phyloP scores from a whole-genome alignment of 1,140 invertebrate genomes.

The Popillia japonica region DNA sequence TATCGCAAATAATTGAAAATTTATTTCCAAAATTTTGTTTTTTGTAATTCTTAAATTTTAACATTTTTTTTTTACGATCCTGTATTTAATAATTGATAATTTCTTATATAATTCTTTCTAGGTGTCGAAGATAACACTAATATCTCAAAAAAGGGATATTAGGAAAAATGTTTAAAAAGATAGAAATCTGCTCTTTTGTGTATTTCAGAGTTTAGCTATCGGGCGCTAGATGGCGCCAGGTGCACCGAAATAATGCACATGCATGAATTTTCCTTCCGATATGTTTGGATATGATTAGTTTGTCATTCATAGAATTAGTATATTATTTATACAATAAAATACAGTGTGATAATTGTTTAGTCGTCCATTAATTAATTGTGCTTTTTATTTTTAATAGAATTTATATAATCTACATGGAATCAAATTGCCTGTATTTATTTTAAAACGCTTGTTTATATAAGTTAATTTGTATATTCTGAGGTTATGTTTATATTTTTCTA shows the following conservation, averaged over 20 bases:
- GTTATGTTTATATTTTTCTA: slow-evolving; percentile 30
- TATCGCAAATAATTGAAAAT: no score
- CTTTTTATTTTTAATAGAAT: neutral
- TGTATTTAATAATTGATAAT: no score
- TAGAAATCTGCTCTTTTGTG: no score
- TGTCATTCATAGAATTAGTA: neutral
- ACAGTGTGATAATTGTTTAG: neutral
- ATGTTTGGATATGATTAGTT: neutral
- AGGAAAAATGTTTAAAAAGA: no score
- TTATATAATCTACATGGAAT: neutral
- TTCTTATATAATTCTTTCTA: no score
- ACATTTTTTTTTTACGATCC: no score
- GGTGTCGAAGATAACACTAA: no score
- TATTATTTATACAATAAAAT: slow-evolving; percentile 2
- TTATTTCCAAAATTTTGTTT: no score
- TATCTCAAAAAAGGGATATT: no score
- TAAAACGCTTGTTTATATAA: neutral
- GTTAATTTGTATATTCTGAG: neutral
- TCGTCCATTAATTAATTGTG: neutral
- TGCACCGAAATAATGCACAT: neutral
- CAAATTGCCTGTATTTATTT: neutral
- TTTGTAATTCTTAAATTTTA: no score
- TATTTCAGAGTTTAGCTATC: no score
- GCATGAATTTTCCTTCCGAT: neutral
- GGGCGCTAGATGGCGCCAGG: no score